A percentile compares a stretch with the other conserved stretches of the same genome.
Evolutionary conservation across 2,797 vertebrate genomes (phyloP).

Genomic region (Eulemur mongoz): DNA sequence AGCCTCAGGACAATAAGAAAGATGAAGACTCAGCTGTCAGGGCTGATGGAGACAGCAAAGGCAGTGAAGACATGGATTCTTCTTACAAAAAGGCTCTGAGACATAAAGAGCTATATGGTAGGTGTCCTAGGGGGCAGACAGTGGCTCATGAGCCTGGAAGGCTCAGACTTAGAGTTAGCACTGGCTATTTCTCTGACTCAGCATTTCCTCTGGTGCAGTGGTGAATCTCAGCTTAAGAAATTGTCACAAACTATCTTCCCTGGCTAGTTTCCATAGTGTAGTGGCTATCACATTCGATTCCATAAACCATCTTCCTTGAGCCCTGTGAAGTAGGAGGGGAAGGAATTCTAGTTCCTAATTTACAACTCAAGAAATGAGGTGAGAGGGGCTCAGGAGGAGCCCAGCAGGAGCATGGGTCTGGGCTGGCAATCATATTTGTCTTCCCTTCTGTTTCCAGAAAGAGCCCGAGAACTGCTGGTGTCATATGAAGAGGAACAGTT

Average conservation of each 20-base stretch:
- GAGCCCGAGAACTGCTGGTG: conserved; percentile 89
- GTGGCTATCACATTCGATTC: not conserved
- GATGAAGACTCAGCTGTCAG: conserved; percentile 49
- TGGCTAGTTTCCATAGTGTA: not conserved
- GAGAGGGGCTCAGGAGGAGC: not conserved
- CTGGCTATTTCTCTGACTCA: conserved; percentile 6
- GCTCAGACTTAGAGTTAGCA: not conserved
- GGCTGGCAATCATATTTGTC: not conserved
- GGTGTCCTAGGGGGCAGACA: conserved; percentile 52
- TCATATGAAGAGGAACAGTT: conserved; percentile 93
- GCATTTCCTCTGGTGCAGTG: conserved; percentile 39
- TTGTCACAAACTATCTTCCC: not conserved
- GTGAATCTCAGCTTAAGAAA: conserved; percentile 19
- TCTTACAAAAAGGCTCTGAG: conserved; percentile 81
- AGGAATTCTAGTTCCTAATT: conserved; percentile 46
- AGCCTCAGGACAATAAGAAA: conserved; percentile 41
- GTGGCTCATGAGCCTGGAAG: not conserved
- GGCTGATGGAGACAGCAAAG: conserved; percentile 56
- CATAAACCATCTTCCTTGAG: not conserved
- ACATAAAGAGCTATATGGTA: conserved; percentile 90
- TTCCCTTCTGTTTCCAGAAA: conserved; percentile 84
- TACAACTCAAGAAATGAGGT: conserved; percentile 10
- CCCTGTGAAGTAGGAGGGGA: not conserved
- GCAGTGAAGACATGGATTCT: conserved; percentile 39
- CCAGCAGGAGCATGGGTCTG: not conserved